A percentile compares a stretch with the other conserved stretches of the same genome.
Conservation (phyloP, 1,140 invertebrate genomes). For the Aricia agestis region DNA sequence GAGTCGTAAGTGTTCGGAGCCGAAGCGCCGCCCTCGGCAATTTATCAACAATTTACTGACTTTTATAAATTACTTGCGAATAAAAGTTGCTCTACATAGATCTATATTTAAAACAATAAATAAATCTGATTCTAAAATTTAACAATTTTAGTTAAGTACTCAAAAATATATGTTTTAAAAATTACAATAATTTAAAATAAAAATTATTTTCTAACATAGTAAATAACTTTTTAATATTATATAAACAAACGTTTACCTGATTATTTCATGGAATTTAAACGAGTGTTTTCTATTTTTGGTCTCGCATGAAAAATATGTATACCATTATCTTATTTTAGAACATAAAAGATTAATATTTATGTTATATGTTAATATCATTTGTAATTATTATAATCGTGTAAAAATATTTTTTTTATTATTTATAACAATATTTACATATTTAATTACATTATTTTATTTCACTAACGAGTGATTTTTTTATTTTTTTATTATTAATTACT, state of each 20-base stretch:
- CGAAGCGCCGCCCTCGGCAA: conserved; percentile 49
- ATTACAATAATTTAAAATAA: too few species aligned
- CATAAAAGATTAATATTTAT: background rate
- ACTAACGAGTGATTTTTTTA: background rate
- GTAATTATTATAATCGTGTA: background rate
- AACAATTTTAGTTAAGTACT: too few species aligned
- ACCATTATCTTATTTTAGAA: background rate
- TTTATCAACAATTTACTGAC: conserved; percentile 39
- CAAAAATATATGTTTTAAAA: too few species aligned
- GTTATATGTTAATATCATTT: background rate
- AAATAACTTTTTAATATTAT: too few species aligned
- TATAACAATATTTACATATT: background rate
- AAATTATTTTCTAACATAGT: too few species aligned
- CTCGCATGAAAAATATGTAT: background rate
- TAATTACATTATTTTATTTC: background rate
- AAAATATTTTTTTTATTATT: background rate
- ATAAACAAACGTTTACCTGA: too few species aligned
- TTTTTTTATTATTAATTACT: background rate
- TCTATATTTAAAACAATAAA: background rate
- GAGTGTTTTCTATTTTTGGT: background rate
- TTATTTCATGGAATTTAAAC: too few species aligned
- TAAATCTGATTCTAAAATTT: background rate
- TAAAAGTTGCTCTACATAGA: background rate
- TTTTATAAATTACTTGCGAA: background rate
- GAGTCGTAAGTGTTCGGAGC: conserved; percentile 44